Percentiles rank a stretch among this genome's conserved stretches.
Conservation (phyloP, 1,140 invertebrate species). For the Drosophila biarmipes region DNA sequence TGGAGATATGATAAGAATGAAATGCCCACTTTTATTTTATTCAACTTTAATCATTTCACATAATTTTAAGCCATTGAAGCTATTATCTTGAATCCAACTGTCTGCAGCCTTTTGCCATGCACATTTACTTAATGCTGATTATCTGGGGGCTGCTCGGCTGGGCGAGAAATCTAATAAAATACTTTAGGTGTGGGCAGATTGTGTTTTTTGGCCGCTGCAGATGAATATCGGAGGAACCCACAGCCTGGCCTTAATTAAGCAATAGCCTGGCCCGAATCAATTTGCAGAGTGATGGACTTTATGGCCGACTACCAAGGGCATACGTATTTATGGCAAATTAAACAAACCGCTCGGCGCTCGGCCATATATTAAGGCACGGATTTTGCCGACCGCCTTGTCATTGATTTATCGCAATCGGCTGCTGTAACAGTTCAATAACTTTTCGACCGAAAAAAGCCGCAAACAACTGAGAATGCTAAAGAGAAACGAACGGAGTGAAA, state of each 20-base stretch:
- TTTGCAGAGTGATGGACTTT: constrained; percentile 45
- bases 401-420: constrained; percentile 77
- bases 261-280: constrained; percentile 52
- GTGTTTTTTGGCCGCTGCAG: constrained; percentile 48
- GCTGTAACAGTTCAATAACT: constrained; percentile 76
- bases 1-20: neutral
- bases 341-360: constrained; percentile 53
- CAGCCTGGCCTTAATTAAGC: constrained; percentile 68
- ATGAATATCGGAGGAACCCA: constrained; percentile 45
- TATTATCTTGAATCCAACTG: neutral
- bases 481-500: constrained; percentile 16
- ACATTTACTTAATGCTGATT: constrained; percentile 66
- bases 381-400: constrained; percentile 47
- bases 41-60: neutral
- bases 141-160: constrained; percentile 55
- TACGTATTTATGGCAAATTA: constrained; percentile 67
- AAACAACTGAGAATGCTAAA: constrained; percentile 35
- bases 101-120: constrained; percentile 15
- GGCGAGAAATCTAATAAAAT: constrained; percentile 71
- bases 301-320: constrained; percentile 37
- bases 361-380: constrained; percentile 57
- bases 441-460: constrained; percentile 54
- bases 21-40: neutral
- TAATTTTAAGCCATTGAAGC: neutral
- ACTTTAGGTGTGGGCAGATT: constrained; percentile 64